Evolutionary conservation across 2,888 invertebrate genomes (phyloP), one percentile per base, ranked within the genome.

Genomic region (Tricholauxania praeusta): DNA sequence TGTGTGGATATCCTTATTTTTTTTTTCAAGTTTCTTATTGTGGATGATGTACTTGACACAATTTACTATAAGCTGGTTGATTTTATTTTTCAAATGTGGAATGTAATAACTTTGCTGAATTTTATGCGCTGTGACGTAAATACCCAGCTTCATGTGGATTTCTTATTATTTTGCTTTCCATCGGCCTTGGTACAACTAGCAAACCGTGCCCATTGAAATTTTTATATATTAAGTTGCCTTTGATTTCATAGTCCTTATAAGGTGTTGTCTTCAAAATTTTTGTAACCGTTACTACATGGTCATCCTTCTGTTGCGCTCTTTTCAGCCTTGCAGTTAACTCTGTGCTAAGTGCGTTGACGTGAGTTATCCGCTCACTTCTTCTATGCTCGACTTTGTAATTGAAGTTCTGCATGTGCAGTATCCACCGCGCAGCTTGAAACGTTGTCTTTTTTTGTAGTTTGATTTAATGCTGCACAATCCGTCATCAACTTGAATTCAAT

Each of bases 1-100:
- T 76, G 62, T 84, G 66, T 32, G 85, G 73, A 6, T 75, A 78
- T 12, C 84, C 85, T 75, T n/a, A n/a, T 83, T 82, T 53, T 83
- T 77, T 65, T 82, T 85, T 0, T 84, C 84, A 5, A 71, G 71
- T 71, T 85, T 76, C 51, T 52, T 57, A 22, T 75, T 71, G 49
- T 15, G 12, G 3, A 73, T 32, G 6, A 78, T 78, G 48, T 75
- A 77, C 3, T 14, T 51, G 15, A 65, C 47, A 14, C 59, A 71
- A 53, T 48, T 60, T 48, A 57, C n/a, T 8, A 72, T 57, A 8
- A 51, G 17, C 49, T 72, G 17, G n/a, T 47, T 59, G 10, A 48
- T 39, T 52, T 72, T 72, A 51, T 49, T 28, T 14, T 68, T 17
- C 53, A 65, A 15, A 8, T 65, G 51, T 8, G 12, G 10, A 4